A percentile compares a stretch with the other conserved stretches of the same genome.
These are phyloP conservation scores for Agapornis canus DNA, from an alignment of 2,797 vertebrate species.

Conservation along the genomic window DNA sequence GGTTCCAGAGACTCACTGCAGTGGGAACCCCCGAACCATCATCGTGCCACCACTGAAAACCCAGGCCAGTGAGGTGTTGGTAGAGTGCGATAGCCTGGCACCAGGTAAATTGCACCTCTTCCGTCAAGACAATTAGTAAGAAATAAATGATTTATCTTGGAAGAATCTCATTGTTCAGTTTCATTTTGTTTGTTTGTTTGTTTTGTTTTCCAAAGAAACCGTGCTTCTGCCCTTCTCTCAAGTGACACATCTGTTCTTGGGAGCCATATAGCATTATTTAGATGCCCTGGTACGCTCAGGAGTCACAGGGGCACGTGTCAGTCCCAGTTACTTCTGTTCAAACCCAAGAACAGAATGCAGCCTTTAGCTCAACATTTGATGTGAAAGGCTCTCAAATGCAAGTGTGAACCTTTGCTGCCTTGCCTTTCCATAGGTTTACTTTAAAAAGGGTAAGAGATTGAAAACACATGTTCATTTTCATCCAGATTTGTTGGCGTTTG, in stretches of 20 bases:
- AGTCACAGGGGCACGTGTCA: not conserved
- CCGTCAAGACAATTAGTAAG: constrained; percentile 56
- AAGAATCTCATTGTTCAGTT: constrained; percentile 70
- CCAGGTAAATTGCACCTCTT: constrained; percentile 84
- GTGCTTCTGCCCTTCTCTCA: constrained; percentile 23
- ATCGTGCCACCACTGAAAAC: constrained; percentile 96
- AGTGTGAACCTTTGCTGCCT: constrained; percentile 16
- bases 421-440: not conserved
- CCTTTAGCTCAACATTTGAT: constrained; percentile 7
- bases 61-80: constrained; percentile 86
- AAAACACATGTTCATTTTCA: constrained; percentile 9
- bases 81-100: constrained; percentile 90
- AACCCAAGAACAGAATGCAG: constrained; percentile 2
- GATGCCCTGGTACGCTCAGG: not conserved
- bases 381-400: constrained; percentile 4
- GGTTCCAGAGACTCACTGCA: constrained; percentile 86
- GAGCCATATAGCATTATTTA: constrained; percentile 13
- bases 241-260: constrained; percentile 40
- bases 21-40: constrained; percentile 92
- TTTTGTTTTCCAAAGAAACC: constrained; percentile 39
- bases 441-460: not conserved
- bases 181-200: constrained; percentile 64
- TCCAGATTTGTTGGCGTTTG: not conserved
- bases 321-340: constrained; percentile 26
- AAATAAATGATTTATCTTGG: constrained; percentile 67